Conservation (phyloP, 2,797 vertebrate genomes). For the Malurus leucopterus region DNA sequence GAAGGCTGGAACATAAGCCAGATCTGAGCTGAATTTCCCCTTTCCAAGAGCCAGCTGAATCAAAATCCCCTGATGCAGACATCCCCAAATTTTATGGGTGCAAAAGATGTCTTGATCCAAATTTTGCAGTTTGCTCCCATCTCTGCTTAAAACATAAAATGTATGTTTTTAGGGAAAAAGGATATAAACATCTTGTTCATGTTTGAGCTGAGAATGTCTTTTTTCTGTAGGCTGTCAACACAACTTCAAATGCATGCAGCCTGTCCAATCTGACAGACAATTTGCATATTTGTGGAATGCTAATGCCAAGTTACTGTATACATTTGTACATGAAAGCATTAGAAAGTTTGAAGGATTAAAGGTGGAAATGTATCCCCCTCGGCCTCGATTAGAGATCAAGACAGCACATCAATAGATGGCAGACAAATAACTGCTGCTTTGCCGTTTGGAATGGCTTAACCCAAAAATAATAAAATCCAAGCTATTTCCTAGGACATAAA, state of each 20-base stretch:
- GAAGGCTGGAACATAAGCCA: constrained; percentile 51
- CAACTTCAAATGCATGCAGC: constrained; percentile 68
- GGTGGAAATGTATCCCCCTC: constrained; percentile 60
- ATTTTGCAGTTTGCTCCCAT: constrained; percentile 63
- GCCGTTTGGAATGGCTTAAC: constrained; percentile 29
- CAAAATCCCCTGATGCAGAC: constrained; percentile 57
- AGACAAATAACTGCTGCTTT: constrained; percentile 45
- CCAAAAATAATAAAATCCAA: constrained; percentile 43
- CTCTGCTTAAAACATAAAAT: constrained; percentile 66
- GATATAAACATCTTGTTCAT: constrained; percentile 69
- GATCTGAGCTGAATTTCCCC: constrained; percentile 46
- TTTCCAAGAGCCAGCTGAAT: constrained; percentile 58
- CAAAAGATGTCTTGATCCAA: constrained; percentile 59
- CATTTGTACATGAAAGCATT: constrained; percentile 68
- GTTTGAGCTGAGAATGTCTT: constrained; percentile 69
- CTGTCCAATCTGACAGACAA: constrained; percentile 73
- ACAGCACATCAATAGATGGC: constrained; percentile 50
- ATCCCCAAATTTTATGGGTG: constrained; percentile 62
- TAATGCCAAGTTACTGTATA: constrained; percentile 72
- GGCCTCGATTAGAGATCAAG: constrained; percentile 56
- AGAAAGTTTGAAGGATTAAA: constrained; percentile 66
- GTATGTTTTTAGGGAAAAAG: constrained; percentile 67
- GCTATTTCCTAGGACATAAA: constrained; percentile 38
- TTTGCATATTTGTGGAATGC: constrained; percentile 77
- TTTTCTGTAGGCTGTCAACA: constrained; percentile 71